Base-by-base conservation (phyloP, 2,888 invertebrate genomes). In the Dynastes maya region DNA sequence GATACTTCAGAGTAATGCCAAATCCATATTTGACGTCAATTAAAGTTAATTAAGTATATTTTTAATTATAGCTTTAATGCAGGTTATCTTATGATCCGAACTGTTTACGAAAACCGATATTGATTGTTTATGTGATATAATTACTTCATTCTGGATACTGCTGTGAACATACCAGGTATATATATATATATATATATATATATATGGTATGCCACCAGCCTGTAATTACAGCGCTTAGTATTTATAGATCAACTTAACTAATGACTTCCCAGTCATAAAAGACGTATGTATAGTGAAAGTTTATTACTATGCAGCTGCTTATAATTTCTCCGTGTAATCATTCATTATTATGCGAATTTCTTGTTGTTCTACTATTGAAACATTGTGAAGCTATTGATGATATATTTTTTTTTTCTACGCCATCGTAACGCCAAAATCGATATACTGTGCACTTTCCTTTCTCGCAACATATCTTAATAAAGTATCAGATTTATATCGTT, bases 391-490 rank as follows among this genome's bases (percentile, higher is more conserved):
- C 1, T 40, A 29, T 63, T 11, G 9, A 11, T 32, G 9, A 63
- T 63, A 11, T 13, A 3, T 27, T 63, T 22, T 13, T 0, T 0
- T 29, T 13, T 9, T 63, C 11, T 27, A 9, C 13, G 11, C 63
- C 9, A n/a, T 13, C 29, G 22, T 32, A 63, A 63, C 32, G 27
- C 1, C 8, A 63, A 63, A 63, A 63, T 61, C 63, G 63, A 63
- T 63, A 29, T 11, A 58, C n/a, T 22, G 3, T 58, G 22, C 6
- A 37, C 32, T 37, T 37, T 13, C 63, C 51, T 13, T 51, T 27
- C 51, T 29, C 13, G 49, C 27, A 29, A 68, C 68, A 68, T 51
- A 68, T 68, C 68, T 68, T 51, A 68, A 68, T 68, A 68, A 68
- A 68, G 27, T 51, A 68, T 51, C 51, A 51, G 51, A 51, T 68